Evolutionary conservation across 37 sponge, comb jelly and placozoan genomes (phyloP).

Genomic region (Petrosia ficiformis): DNA sequence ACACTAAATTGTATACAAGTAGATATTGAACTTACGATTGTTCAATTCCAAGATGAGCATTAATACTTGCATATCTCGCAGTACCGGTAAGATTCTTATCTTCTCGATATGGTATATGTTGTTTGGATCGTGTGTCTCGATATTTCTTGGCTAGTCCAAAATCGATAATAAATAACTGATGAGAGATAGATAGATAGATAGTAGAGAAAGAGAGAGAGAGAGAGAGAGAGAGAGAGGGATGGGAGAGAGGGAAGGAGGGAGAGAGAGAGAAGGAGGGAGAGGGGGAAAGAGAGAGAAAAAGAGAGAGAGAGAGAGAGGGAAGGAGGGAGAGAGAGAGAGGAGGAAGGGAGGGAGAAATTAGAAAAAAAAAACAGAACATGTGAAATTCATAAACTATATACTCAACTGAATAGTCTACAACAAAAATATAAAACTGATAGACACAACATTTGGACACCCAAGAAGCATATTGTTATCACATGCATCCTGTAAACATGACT

Average conservation of each 20-base stretch:
- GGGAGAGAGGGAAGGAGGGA: background rate
- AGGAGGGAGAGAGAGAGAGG: background rate
- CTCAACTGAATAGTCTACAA: too few species aligned
- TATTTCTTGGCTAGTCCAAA: conserved; percentile 99
- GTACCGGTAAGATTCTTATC: conserved; percentile 99
- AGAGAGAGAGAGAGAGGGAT: too few species aligned
- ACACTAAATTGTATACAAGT: too few species aligned
- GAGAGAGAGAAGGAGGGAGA: background rate
- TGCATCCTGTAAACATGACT: too few species aligned
- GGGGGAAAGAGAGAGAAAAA: too few species aligned
- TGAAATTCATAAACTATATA: background rate
- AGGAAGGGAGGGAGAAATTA: too few species aligned
- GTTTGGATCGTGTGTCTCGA: conserved; percentile 89
- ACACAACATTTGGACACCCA: background rate
- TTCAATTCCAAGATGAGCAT: conserved; percentile 96
- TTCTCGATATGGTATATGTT: conserved; percentile 95
- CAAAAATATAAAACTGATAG: background rate
- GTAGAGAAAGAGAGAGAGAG: background rate
- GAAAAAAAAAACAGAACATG: too few species aligned
- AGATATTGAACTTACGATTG: conserved; percentile 73
- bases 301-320: background rate
- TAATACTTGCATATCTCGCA: conserved; percentile 98
- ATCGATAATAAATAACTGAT: conserved; percentile 93
- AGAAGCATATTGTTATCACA: too few species aligned
- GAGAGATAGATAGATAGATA: background rate